Conservation (phyloP, 2,888 invertebrate genomes). For the Ptychoptera albimana region DNA sequence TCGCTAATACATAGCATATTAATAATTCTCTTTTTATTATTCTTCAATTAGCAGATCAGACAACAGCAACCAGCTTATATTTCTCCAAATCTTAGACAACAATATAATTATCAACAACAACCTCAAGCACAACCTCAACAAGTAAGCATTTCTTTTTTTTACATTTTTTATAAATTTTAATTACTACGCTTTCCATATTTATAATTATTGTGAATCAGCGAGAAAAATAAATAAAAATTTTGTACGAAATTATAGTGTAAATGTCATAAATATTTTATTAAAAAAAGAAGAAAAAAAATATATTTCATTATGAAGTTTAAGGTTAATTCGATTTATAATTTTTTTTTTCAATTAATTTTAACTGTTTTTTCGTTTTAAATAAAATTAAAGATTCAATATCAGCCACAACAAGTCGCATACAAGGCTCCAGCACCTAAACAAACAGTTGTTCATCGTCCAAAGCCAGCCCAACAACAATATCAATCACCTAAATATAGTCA, state of each 20-base stretch:
- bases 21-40: background rate
- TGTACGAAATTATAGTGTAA: too few species aligned
- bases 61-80: constrained; percentile 23
- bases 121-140: constrained; percentile 21
- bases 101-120: constrained; percentile 20
- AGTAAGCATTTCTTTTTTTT: constrained; percentile 15
- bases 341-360: background rate
- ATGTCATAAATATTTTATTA: too few species aligned
- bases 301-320: background rate
- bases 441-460: constrained; percentile 18
- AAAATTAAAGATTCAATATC: constrained; percentile 10
- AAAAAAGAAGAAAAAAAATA: background rate
- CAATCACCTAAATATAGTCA: constrained; percentile 9
- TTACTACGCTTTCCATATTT: too few species aligned
- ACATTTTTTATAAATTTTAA: constrained; percentile 15
- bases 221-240: too few species aligned
- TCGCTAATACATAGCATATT: background rate
- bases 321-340: background rate
- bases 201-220: too few species aligned
- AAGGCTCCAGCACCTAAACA: constrained; percentile 19
- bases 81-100: constrained; percentile 28
- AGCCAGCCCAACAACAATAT: constrained; percentile 16
- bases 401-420: constrained; percentile 20
- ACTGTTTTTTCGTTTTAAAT: background rate
- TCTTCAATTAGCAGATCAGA: constrained; percentile 17